Percentiles rank a stretch among this genome's conserved stretches.
phyloP scores from a whole-genome alignment of 2,888 invertebrate species.

The Tenthredo livida region DNA sequence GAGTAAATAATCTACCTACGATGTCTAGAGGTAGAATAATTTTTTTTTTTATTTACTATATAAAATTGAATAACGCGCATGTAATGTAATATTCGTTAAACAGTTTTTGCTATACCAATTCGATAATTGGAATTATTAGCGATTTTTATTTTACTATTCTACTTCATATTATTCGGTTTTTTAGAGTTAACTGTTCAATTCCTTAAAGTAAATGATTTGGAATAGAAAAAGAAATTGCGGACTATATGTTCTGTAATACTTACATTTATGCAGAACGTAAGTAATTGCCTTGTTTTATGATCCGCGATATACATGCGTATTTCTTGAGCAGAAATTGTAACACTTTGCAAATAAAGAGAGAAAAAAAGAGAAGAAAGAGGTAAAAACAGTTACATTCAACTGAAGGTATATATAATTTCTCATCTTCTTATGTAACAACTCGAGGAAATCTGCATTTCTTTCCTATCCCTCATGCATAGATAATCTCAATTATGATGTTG shows the following conservation, averaged over 20 bases:
- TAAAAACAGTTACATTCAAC: background rate
- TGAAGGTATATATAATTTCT: background rate
- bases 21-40: background rate
- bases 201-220: background rate
- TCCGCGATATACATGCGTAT: background rate
- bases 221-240: background rate
- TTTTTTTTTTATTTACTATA: background rate
- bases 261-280: background rate
- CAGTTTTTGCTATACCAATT: background rate
- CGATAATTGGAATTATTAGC: background rate
- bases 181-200: background rate
- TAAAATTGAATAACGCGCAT: background rate
- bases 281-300: constrained; percentile 10
- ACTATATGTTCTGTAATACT: background rate
- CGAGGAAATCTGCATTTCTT: too few relatives aligned
- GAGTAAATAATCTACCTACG: background rate
- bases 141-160: background rate
- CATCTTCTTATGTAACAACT: too few relatives aligned
- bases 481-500: too few relatives aligned
- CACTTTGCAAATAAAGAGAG: background rate
- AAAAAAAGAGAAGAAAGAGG: background rate
- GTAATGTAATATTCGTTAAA: background rate
- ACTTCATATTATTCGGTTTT: background rate
- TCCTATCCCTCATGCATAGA: too few relatives aligned
- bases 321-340: background rate